These are phyloP conservation scores for Coluber constrictor DNA, from an alignment of 2,797 vertebrate genomes.

Conservation along the genomic window DNA sequence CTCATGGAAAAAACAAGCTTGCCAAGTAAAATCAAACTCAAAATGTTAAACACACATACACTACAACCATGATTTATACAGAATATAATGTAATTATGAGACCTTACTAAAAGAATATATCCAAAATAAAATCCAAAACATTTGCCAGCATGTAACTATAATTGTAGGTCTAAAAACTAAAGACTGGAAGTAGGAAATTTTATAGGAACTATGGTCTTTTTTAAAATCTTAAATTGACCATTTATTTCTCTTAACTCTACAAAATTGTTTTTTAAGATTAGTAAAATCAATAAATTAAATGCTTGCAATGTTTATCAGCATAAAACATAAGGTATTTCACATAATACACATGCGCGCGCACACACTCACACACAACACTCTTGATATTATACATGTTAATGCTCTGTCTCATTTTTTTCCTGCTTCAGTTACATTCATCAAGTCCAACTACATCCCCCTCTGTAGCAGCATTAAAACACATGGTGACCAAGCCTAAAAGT, in stretches of 20 bases:
- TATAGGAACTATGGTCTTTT: conserved; percentile 44
- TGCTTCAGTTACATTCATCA: conserved; percentile 65
- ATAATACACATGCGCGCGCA: neutral
- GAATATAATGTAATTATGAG: conserved; percentile 60
- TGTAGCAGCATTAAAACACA: conserved; percentile 53
- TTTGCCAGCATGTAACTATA: conserved; percentile 41
- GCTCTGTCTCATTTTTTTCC: conserved; percentile 46
- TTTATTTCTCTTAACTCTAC: conserved; percentile 38
- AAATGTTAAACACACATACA: conserved; percentile 46
- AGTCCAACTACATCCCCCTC: conserved; percentile 41
- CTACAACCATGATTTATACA: conserved; percentile 57
- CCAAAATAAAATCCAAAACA: neutral
- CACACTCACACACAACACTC: neutral
- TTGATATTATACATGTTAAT: conserved; percentile 40
- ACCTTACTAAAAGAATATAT: conserved; percentile 54
- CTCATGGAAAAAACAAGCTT: conserved; percentile 48
- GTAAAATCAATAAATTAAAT: conserved; percentile 64
- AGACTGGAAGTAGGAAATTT: conserved; percentile 43
- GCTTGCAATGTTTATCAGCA: conserved; percentile 55
- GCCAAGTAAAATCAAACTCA: conserved; percentile 57
- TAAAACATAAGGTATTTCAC: conserved; percentile 24
- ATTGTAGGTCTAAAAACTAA: conserved; percentile 47
- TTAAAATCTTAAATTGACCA: conserved; percentile 44
- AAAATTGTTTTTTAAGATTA: conserved; percentile 48
- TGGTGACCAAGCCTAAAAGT: conserved; percentile 37